phyloP scores from a whole-genome alignment of 2,888 invertebrate genomes.

The Archaeoteleia sp. region DNA sequence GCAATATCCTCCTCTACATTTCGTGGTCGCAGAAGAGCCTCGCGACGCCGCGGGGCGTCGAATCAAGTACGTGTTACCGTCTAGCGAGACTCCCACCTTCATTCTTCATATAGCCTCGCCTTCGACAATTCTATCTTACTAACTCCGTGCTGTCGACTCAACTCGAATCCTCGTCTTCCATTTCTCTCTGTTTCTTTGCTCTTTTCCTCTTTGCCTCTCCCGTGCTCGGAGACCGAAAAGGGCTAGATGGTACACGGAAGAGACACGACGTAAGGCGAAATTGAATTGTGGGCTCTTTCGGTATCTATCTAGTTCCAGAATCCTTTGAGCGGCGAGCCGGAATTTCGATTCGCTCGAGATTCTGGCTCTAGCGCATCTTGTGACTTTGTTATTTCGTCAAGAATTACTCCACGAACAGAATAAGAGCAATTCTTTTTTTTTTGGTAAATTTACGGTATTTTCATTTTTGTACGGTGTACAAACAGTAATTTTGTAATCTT shows the following conservation, averaged over 20 bases:
- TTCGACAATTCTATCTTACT: slow-evolving; percentile 22
- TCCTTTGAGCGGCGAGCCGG: slow-evolving; percentile 56
- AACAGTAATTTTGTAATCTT: no score
- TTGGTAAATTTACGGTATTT: no score
- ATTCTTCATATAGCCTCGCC: slow-evolving; percentile 28
- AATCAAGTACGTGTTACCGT: slow-evolving; percentile 3
- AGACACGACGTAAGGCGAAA: slow-evolving; percentile 51
- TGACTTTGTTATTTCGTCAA: slow-evolving; percentile 14
- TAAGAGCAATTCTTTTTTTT: slow-evolving; percentile 19
- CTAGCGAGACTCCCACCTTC: slow-evolving; percentile 10
- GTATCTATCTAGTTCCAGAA: slow-evolving; percentile 17
- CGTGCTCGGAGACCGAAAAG: slow-evolving; percentile 14
- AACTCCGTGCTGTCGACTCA: slow-evolving; percentile 1
- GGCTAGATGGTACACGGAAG: slow-evolving; percentile 29
- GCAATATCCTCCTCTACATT: slow-evolving; percentile 55
- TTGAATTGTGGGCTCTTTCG: slow-evolving; percentile 48
- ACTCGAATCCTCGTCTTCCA: slow-evolving; percentile 16
- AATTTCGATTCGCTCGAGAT: slow-evolving; percentile 56
- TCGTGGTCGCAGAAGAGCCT: neutral
- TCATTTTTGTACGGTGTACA: no score
- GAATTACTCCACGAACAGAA: slow-evolving; percentile 5
- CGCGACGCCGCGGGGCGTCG: slow-evolving; percentile 15
- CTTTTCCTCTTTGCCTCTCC: slow-evolving; percentile 10
- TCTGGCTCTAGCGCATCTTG: slow-evolving; percentile 2
- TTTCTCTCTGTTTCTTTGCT: slow-evolving; percentile 20